Evolutionary conservation across 37 sponge, comb jelly and placozoan genomes (phyloP), one percentile per base, ranked within the genome.

Genomic region (Lycopodina hypogea): DNA sequence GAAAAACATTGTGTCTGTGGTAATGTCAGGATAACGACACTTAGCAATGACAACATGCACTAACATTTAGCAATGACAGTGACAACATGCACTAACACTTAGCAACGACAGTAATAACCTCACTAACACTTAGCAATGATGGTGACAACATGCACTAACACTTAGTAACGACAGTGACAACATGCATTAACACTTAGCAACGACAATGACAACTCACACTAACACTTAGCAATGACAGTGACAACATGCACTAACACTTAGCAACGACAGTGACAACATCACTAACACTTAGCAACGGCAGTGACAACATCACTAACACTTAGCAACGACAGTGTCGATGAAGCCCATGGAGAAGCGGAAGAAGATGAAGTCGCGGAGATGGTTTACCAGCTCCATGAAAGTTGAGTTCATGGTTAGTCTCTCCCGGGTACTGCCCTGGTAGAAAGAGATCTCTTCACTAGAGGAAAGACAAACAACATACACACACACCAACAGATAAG

Each of bases 361-460:
- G 36, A 80, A 62, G 34, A 96, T 82, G 65, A 88, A 80, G 37
- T 64, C 84, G 30, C 90, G 56, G 64, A 96, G 57, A 59, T 96
- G 97, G n/a, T 78, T 77, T 0, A 91, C 86, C 86, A 96, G 63
- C 40, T 82, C 58, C 12, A 51, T 53, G 64, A 96, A 84, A 32
- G 92, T 88, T n/a, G 69, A 37, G 32, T 72, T 42, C 9, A 96
- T 50, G 19, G 95, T 96, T n/a, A 66, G 41, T 39, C 79, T 87
- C 83, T 96, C 96, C 30, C 92, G 69, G 12, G 75, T 26, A 56
- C 78, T 88, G n/a, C 96, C 96, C 57, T 89, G 88, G 77, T 96
- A 96, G 82, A 96, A 96, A 3, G 96, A 92, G 33, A 96, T 93
- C 89, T 96, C 96, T 57, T 96, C 96, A 74, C 95, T 93, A 62